A percentile compares a stretch with the other conserved stretches of the same genome.
phyloP scores from a whole-genome alignment of 2,113 vertebrate genomes.

The Pollachius pollachius region DNA sequence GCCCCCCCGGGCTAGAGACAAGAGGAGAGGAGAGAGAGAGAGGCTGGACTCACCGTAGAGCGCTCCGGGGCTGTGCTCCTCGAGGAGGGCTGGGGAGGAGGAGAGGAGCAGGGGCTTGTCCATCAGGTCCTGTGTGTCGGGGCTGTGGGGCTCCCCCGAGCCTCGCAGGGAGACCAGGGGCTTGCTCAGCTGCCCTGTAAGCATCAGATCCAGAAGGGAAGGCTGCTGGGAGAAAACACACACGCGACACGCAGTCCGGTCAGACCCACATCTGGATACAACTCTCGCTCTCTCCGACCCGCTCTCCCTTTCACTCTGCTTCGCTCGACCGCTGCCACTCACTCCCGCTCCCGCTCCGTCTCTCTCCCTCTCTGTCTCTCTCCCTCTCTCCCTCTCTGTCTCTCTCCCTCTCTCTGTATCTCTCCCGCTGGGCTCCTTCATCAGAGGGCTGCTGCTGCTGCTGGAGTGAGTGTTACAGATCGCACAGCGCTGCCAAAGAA shows the following conservation, averaged over 20 bases:
- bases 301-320: conserved; percentile 66
- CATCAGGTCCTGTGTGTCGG: conserved; percentile 89
- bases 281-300: conserved; percentile 52
- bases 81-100: conserved; percentile 79
- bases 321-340: conserved; percentile 71
- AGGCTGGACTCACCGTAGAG: conserved; percentile 89
- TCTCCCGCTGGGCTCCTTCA: conserved; percentile 68
- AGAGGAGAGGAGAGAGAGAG: background rate
- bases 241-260: conserved; percentile 69
- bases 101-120: conserved; percentile 91
- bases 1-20: background rate
- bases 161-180: conserved; percentile 94
- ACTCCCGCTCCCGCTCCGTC: conserved; percentile 61
- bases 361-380: conserved; percentile 60
- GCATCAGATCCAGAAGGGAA: conserved; percentile 92
- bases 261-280: conserved; percentile 58
- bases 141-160: conserved; percentile 90
- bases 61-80: conserved; percentile 91
- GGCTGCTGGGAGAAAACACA: conserved; percentile 75
- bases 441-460: conserved; percentile 81
- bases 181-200: conserved; percentile 99
- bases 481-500: conserved; percentile 91
- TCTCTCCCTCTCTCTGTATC: conserved; percentile 61
- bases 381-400: conserved; percentile 66
- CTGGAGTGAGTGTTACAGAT: conserved; percentile 94